These are phyloP conservation scores for Drosophila maculinotata DNA, from an alignment of 2,888 invertebrate genomes.

Conservation along the genomic window DNA sequence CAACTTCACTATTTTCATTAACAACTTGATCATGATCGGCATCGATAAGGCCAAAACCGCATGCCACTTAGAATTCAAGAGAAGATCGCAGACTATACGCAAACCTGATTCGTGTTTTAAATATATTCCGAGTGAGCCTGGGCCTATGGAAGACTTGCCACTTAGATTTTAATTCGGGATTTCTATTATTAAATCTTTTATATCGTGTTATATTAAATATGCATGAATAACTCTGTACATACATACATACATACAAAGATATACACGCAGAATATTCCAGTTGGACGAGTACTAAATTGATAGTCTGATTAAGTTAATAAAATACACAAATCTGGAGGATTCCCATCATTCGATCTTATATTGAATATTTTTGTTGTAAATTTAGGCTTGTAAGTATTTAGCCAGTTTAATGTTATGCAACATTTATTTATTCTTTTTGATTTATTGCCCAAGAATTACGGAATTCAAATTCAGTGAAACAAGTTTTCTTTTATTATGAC, in stretches of 20 bases:
- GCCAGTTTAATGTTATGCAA: neutral
- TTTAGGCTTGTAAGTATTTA: neutral
- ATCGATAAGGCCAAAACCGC: constrained; percentile 53
- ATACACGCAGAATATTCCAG: constrained; percentile 1
- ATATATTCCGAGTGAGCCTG: constrained; percentile 25
- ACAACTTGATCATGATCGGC: constrained; percentile 72
- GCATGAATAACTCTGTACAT: constrained; percentile 25
- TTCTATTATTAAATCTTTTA: constrained; percentile 47
- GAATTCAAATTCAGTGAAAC: constrained; percentile 25
- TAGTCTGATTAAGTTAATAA: neutral
- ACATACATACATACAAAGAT: constrained; percentile 8
- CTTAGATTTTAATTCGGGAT: constrained; percentile 40
- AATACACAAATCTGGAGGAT: constrained; percentile 19
- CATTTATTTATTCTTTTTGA: constrained; percentile 12
- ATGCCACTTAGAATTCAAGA: constrained; percentile 67
- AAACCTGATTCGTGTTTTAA: constrained; percentile 72
- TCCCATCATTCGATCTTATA: neutral
- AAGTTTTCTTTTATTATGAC: constrained; percentile 31
- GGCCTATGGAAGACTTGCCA: constrained; percentile 15
- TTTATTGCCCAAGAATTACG: no score
- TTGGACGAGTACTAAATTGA: constrained; percentile 3
- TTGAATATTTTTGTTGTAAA: neutral
- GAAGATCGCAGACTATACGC: constrained; percentile 23
- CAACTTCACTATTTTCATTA: constrained; percentile 66
- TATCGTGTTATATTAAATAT: constrained; percentile 41